Evolutionary conservation across 2,797 vertebrate species (phyloP), one percentile per base, ranked within the genome.

Genomic region (Toxotes lorentzi): DNA sequence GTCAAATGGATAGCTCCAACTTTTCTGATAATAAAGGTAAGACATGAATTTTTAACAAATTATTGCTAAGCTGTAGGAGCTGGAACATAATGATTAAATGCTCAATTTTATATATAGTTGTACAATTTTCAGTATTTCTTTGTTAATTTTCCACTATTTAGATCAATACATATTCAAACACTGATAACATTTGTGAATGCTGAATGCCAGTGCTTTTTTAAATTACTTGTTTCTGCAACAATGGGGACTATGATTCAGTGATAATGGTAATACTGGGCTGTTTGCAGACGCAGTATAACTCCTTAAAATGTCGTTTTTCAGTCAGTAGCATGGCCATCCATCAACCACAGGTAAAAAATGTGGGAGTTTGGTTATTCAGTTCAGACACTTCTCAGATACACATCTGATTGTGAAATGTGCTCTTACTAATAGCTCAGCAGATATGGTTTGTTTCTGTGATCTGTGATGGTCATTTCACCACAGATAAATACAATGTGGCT

Each of bases 11-110:
- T 30, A 48, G 19, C 13, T 4, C 4, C 30, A 35, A 1, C 24
- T 34, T 74, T 35, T 56, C 32, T 24, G 30, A 19, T 51, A 34
- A 62, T 17, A 43, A 19, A 70, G 66, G 78, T 78, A 62, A 63
- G 32, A 50, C 0, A 11, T 53, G 2, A 3, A 47, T 40, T 50
- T 50, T 51, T 14, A 10, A 69, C 12, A 70, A 30, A 4, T 16
- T 11, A n/a, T 17, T 35, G 2, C 21, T 43, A 45, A 48, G 30
- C n/a, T 12, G 1, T 0, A 38, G 34, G 43, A 38, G n/a, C 5
- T 32, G 70, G 23, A 14, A 72, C 38, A 30, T 11, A 0, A 51
- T 5, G 1, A 64, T 21, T 24, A 8, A 58, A 51, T 67, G 1
- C 27, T 10, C 2, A 14, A 41, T 7, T 12, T 32, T 0, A 24